Percentiles rank a stretch among this genome's conserved stretches.
phyloP scores from a whole-genome alignment of 2,113 vertebrate species.

The Ammodytes marinus region DNA sequence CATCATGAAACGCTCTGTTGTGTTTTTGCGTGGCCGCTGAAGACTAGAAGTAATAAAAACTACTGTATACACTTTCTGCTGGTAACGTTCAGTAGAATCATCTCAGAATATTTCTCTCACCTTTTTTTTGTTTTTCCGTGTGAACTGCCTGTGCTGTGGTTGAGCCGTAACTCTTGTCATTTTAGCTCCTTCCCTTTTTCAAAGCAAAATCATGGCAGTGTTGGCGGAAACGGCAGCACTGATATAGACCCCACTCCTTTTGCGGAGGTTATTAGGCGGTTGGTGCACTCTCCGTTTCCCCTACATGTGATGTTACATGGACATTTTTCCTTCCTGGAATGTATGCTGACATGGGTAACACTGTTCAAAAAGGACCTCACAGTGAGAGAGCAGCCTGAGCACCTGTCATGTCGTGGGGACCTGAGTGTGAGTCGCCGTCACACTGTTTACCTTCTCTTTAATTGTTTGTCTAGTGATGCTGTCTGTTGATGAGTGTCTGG shows the following conservation, averaged over 20 bases:
- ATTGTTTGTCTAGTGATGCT: conserved; percentile 86
- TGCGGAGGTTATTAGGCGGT: conserved; percentile 70
- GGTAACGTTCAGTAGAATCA: conserved; percentile 55
- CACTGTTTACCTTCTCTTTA: conserved; percentile 80
- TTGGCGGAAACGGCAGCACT: conserved; percentile 61
- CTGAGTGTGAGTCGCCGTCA: conserved; percentile 75
- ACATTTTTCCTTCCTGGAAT: conserved; percentile 69
- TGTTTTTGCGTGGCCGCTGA: conserved; percentile 33
- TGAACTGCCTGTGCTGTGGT: conserved; percentile 79
- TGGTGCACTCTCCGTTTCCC: conserved; percentile 74
- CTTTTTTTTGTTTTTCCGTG: conserved; percentile 30
- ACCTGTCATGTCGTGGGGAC: conserved; percentile 62
- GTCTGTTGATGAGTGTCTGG: conserved; percentile 89
- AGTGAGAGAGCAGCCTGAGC: conserved; percentile 59
- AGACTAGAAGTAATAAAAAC: conserved; percentile 43
- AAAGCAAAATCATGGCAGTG: conserved; percentile 59
- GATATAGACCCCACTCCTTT: conserved; percentile 51
- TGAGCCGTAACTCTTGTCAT: conserved; percentile 72
- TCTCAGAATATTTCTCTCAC: conserved; percentile 61
- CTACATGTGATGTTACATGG: conserved; percentile 72
- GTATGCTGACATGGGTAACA: conserved; percentile 65
- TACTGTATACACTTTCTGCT: conserved; percentile 70
- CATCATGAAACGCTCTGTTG: conserved; percentile 41
- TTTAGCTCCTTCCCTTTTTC: conserved; percentile 30
- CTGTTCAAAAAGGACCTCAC: conserved; percentile 72